These are phyloP conservation scores for Spilosoma lubricipeda DNA, from an alignment of 2,888 invertebrate genomes.

Conservation along the genomic window DNA sequence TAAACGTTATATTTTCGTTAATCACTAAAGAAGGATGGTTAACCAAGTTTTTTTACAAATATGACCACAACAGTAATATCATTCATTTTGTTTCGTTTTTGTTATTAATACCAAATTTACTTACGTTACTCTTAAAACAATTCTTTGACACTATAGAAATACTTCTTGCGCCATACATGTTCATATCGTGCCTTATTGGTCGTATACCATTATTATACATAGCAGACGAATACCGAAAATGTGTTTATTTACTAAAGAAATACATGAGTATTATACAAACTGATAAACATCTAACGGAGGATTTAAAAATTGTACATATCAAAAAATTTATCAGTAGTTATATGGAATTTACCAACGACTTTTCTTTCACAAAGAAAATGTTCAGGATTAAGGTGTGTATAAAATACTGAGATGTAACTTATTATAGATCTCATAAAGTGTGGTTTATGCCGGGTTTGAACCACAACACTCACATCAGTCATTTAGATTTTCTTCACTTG, in stretches of 20 bases:
- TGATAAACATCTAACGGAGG: not conserved
- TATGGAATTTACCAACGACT: not conserved
- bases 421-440: too few relatives aligned
- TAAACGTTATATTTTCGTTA: slow-evolving; percentile 2
- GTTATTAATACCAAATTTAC: not conserved
- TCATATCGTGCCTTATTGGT: not conserved
- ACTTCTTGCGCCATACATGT: not conserved
- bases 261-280: not conserved
- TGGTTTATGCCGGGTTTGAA: too few relatives aligned
- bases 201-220: not conserved
- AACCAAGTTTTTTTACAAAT: not conserved
- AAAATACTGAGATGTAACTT: too few relatives aligned
- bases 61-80: not conserved
- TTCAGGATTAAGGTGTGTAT: not conserved
- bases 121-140: not conserved
- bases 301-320: not conserved
- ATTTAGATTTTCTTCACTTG: too few relatives aligned
- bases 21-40: not conserved
- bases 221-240: not conserved
- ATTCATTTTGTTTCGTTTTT: not conserved
- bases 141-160: not conserved
- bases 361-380: not conserved
- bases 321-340: not conserved
- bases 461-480: too few relatives aligned
- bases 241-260: not conserved